phyloP scores from a whole-genome alignment of 2,888 invertebrate species.

The Sphaerophoria taeniata region DNA sequence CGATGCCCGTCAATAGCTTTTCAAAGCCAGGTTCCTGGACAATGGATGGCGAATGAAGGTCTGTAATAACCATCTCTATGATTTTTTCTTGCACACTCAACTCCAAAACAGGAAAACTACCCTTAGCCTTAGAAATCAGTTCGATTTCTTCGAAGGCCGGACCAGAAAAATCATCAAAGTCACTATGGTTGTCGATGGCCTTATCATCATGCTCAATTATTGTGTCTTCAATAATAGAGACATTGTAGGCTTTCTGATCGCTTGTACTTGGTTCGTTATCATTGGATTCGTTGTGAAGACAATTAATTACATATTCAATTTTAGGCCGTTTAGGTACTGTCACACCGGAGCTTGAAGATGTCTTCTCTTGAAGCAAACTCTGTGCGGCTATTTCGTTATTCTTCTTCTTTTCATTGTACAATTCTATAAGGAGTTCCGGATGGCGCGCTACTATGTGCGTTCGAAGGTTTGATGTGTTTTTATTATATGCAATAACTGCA shows the following conservation, averaged over 20 bases:
- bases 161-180: constrained; percentile 51
- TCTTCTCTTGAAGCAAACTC: constrained; percentile 19
- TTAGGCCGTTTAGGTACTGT: constrained; percentile 48
- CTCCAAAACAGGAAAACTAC: constrained; percentile 10
- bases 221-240: constrained; percentile 60
- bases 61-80: constrained; percentile 76
- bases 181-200: constrained; percentile 39
- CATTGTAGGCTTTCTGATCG: constrained; percentile 44
- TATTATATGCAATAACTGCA: constrained; percentile 78
- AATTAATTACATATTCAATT: constrained; percentile 28
- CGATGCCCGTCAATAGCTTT: constrained; percentile 62
- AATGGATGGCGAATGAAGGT: constrained; percentile 75
- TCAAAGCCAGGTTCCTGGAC: constrained; percentile 75
- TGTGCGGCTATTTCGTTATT: constrained; percentile 14
- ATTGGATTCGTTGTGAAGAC: constrained; percentile 8
- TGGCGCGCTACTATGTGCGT: constrained; percentile 78
- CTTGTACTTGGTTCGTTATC: constrained; percentile 19
- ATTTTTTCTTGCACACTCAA: constrained; percentile 58
- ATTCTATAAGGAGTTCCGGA: constrained; percentile 75
- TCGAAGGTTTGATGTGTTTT: constrained; percentile 78
- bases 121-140: constrained; percentile 31
- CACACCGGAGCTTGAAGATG: constrained; percentile 11
- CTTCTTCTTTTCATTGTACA: constrained; percentile 71
- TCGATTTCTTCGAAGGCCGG: constrained; percentile 63
- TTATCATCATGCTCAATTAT: constrained; percentile 64